Percentiles rank a stretch among this genome's conserved stretches.
Conservation (phyloP, 1,140 invertebrate genomes). For the Atta cephalotes region DNA sequence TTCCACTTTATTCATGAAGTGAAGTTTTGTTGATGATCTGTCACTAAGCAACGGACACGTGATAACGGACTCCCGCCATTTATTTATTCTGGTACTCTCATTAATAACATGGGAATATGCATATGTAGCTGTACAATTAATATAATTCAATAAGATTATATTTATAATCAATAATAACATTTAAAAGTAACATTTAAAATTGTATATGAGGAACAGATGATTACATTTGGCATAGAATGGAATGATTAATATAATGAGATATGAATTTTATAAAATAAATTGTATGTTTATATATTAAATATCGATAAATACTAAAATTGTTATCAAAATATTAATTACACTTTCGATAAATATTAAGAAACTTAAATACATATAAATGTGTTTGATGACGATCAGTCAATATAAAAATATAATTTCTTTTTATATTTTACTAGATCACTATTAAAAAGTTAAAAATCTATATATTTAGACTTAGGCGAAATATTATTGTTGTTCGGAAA, state of each 20-base stretch:
- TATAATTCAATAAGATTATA: not conserved
- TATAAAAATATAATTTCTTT: slow-evolving; percentile 51
- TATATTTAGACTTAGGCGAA: slow-evolving; percentile 2
- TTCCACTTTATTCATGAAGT: not conserved
- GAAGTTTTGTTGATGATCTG: slow-evolving; percentile 5
- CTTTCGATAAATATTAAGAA: slow-evolving; percentile 19
- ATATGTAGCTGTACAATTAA: not conserved
- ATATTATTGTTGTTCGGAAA: not conserved
- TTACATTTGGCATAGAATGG: slow-evolving; percentile 34
- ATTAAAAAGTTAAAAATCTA: slow-evolving; percentile 32
- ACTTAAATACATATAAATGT: slow-evolving; percentile 15
- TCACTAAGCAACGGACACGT: slow-evolving; percentile 47
- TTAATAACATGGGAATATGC: not conserved
- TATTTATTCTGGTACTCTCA: not conserved
- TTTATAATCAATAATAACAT: slow-evolving; percentile 1
- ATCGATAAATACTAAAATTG: not conserved
- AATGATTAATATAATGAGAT: slow-evolving; percentile 14
- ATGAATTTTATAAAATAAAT: slow-evolving; percentile 20
- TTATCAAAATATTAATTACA: slow-evolving; percentile 53
- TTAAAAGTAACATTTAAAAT: slow-evolving; percentile 8
- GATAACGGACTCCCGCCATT: slow-evolving; percentile 9
- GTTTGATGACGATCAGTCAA: not conserved
- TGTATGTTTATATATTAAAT: slow-evolving; percentile 24
- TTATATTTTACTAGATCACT: not conserved
- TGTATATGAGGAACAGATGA: slow-evolving; percentile 1